Percentiles rank a stretch among this genome's conserved stretches.
Evolutionary conservation across 1,140 invertebrate genomes (phyloP).

Genomic region (Microplitis demolitor): DNA sequence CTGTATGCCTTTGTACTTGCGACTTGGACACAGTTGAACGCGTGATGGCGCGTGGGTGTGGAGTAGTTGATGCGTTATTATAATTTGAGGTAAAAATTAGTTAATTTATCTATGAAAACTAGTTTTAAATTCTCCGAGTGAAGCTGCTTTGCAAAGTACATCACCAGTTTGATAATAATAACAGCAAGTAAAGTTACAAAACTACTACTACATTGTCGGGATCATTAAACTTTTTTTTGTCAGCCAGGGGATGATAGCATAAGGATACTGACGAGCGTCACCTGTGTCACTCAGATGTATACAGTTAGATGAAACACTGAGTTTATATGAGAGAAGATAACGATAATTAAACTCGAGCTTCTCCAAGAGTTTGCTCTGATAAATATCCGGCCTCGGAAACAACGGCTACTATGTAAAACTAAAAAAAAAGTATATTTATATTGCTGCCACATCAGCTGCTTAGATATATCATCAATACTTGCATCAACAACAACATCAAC

Average conservation of each 20-base stretch:
- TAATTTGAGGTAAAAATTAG: neutral
- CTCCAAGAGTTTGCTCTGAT: too few species aligned
- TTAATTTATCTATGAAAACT: slow-evolving; percentile 13
- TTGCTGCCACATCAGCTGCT: too few species aligned
- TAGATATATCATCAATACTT: too few species aligned
- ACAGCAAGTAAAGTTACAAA: neutral
- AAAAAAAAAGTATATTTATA: too few species aligned
- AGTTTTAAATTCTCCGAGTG: slow-evolving; percentile 1
- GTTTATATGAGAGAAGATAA: neutral
- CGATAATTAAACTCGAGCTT: too few species aligned
- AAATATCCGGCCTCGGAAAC: too few species aligned
- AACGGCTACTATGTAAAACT: too few species aligned
- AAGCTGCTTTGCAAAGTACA: neutral
- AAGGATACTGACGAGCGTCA: slow-evolving; percentile 21
- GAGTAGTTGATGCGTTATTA: neutral
- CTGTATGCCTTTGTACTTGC: neutral
- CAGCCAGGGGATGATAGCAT: slow-evolving; percentile 13
- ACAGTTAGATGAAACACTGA: slow-evolving; percentile 24
- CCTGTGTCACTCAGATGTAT: slow-evolving; percentile 26
- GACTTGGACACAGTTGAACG: neutral
- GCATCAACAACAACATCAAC: neutral
- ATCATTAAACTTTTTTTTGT: neutral
- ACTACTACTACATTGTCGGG: neutral
- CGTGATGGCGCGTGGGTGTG: slow-evolving; percentile 19
- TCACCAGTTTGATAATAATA: neutral